Evolutionary conservation across 2,797 vertebrate genomes (phyloP), one percentile per base, ranked within the genome.

Genomic region (Gobio occitaniae): DNA sequence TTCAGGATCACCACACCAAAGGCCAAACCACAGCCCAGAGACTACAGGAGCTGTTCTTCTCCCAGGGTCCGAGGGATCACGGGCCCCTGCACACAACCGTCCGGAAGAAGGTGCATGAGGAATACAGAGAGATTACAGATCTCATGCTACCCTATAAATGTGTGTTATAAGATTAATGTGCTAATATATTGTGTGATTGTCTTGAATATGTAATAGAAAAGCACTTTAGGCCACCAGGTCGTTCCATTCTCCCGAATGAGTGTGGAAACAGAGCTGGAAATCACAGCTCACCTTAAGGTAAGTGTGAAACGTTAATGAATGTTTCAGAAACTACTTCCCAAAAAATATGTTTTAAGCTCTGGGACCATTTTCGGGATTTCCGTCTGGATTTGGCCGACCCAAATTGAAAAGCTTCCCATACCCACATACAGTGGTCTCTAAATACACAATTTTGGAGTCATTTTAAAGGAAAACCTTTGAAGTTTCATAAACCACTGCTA

Each of bases 271-370:
- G 87, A 90, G 1, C 80, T 78, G 10, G 87, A 89, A 61, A 90
- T 92, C 50, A 91, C 85, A 52, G 78, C 84, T 16, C 90, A 92
- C 79, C 92, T 94, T 59, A 92, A 89, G 87, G 93, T 94, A 91
- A 80, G 87, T 84, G 1, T 72, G 54, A 41, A 65, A 83, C 29
- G 36, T 52, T 0, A 8, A 32, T 19, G 44, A 2, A 19, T 3
- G 41, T 47, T 65, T 47, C 25, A 32, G 59, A 65, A 48, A 50
- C n/a, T 11, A n/a, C 9, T 25, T 61, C 1, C 56, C 3, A 25
- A 61, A 61, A 61, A 25, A 12, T 61, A 25, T 12, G n/a, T 25
- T 61, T 61, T 61, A 13, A 61, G 59, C 32, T 32, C 32, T 32
- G 32, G 32, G 32, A 32, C 32, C 32, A 32, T 32, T 32, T 32